Conservation (phyloP, 1,140 invertebrate species). For the Lepidurus packardi region DNA sequence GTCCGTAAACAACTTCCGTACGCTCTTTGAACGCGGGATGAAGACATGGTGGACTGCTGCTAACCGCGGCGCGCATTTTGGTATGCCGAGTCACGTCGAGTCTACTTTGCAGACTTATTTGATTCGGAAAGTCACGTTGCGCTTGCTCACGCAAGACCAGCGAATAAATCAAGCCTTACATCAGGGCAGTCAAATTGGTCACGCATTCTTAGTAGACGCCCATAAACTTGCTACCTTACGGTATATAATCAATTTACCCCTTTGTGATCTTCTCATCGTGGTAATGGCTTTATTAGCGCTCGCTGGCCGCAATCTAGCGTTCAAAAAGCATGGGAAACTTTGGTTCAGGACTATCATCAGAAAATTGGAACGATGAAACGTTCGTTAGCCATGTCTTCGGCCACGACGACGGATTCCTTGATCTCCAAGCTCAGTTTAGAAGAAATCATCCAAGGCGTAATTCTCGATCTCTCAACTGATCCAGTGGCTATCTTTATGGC, state of each 20-base stretch:
- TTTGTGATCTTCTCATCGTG: background rate
- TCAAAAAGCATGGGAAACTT: background rate
- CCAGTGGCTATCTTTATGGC: background rate
- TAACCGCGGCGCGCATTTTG: background rate
- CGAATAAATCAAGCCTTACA: constrained; percentile 10
- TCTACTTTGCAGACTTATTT: background rate
- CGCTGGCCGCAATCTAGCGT: background rate
- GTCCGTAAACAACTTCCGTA: background rate
- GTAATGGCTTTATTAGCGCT: background rate
- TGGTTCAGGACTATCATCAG: background rate
- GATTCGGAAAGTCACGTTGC: constrained; percentile 14
- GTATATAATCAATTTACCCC: background rate
- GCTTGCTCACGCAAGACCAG: background rate
- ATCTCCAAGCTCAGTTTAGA: constrained; percentile 29
- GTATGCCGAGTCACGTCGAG: constrained; percentile 13
- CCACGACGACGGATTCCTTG: background rate
- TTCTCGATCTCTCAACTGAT: constrained; percentile 22
- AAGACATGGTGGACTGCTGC: background rate
- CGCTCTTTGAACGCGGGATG: background rate
- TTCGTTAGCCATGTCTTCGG: background rate
- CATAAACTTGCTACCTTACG: background rate
- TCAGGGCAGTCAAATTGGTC: background rate
- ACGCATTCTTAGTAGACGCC: constrained; percentile 16
- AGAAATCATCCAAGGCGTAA: constrained; percentile 29
- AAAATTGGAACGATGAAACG: background rate